Conservation (phyloP, 2,113 vertebrate species). For the Muntiacus reevesi region DNA sequence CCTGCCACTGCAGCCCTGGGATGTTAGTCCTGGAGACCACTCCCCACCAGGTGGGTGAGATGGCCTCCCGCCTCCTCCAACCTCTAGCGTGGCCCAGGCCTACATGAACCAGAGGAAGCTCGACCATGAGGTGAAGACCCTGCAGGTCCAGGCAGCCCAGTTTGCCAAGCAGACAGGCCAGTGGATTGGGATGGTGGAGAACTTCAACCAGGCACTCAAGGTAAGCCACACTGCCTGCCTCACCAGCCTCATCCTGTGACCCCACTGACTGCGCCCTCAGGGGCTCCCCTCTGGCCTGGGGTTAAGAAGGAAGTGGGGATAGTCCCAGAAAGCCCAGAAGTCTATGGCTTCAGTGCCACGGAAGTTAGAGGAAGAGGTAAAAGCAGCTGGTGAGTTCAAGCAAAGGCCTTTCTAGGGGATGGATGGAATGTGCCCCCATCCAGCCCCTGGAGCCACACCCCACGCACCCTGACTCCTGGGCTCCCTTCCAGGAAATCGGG, state of each 20-base stretch:
- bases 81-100: conserved; percentile 91
- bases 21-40: neutral
- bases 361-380: neutral
- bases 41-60: neutral
- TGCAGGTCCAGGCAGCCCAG: conserved; percentile 94
- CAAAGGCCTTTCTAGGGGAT: neutral
- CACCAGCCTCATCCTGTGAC: neutral
- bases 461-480: neutral
- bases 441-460: neutral
- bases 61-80: neutral
- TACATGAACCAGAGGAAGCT: conserved; percentile 96
- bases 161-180: conserved; percentile 96
- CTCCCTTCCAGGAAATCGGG: conserved; percentile 90
- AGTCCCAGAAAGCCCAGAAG: neutral
- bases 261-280: neutral
- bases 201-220: conserved; percentile 97
- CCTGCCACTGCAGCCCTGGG: neutral
- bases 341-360: neutral
- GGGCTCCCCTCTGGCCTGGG: neutral
- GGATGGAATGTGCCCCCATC: neutral
- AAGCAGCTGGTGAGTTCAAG: neutral
- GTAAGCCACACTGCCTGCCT: conserved; percentile 59
- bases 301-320: neutral
- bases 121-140: conserved; percentile 95
- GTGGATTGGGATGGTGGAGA: conserved; percentile 97